Conservation (phyloP, 2,888 invertebrate genomes). For the Trissolcus brochymenae region DNA sequence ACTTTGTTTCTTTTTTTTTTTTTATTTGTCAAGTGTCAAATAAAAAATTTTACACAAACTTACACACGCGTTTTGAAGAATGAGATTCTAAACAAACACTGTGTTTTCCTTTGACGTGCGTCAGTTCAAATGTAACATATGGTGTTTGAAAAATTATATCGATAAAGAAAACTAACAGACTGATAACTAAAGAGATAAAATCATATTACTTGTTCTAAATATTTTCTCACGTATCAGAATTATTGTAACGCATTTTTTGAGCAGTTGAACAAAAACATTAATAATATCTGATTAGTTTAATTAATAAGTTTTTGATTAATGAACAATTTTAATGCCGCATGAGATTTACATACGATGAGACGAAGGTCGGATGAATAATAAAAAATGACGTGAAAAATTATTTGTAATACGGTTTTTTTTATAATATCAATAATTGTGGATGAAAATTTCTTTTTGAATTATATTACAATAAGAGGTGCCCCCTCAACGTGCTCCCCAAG, state of each 20-base stretch:
- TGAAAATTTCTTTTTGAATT: constrained; percentile 37
- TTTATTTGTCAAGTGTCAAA: no score
- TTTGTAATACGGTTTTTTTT: no score
- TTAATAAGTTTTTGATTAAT: no score
- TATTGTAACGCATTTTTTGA: background rate
- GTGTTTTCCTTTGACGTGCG: constrained; percentile 34
- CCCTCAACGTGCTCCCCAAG: constrained; percentile 38
- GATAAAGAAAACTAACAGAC: constrained; percentile 55
- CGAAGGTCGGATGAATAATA: no score
- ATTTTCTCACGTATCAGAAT: constrained; percentile 21
- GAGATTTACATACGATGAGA: background rate
- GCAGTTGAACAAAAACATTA: background rate
- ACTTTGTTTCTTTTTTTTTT: no score
- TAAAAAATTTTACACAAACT: no score
- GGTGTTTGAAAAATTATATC: constrained; percentile 38
- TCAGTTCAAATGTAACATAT: constrained; percentile 48
- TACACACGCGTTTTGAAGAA: constrained; percentile 8
- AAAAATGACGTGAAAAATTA: no score
- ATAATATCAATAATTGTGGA: constrained; percentile 1
- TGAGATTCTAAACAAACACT: constrained; percentile 29
- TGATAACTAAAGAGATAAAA: constrained; percentile 51
- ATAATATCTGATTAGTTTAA: no score
- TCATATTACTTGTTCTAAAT: constrained; percentile 22
- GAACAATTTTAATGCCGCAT: background rate
- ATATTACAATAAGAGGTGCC: constrained; percentile 21